Base-by-base conservation (phyloP, 1,140 invertebrate species). In the Atopsyche davidsoni region DNA sequence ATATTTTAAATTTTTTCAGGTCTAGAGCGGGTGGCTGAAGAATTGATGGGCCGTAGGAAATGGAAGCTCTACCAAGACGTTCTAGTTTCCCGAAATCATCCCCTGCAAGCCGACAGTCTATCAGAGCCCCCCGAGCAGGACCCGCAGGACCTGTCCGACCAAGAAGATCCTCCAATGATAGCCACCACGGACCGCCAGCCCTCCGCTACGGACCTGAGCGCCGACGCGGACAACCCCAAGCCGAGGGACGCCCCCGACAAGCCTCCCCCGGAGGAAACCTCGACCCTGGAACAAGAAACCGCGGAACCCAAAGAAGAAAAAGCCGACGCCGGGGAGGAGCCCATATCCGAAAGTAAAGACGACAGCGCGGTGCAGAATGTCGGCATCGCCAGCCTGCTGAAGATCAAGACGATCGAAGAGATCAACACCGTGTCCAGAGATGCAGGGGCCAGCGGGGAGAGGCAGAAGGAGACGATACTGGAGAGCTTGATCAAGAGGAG, bases 21-120 rank as follows among this genome's bases (percentile, higher is more conserved):
- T 80, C 79, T 95, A 82, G 90, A 95, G 86, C 82, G 88, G 76
- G 86, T 95, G 76, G 89, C 90, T 77, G 89, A 92, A 79, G 89
- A 92, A 82, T 87, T 92, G 79, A 91, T 91, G 85, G 89, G 89
- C 79, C 82, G 86, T 80, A 86, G 87, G 82, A 88, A 83, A 88
- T 91, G 89, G 85, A 88, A 86, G 80, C 82, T 87, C 75, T 89
- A 86, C 72, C 89, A 85, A 81, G 87, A 86, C 75, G 83, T 78
- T 69, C 78, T 86, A 62, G 63, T 74, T 78, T 78, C 70, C 79
- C 74, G 68, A 77, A 71, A 63, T 69, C 67, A 73, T 68, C 76
- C 75, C 70, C 76, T 75, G 65, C 68, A 68, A 62, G 57, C 64
- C 61, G 43, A 4, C 7, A 22, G 19, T 38, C 41, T 40, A 46